Conservation (phyloP, 2,888 invertebrate genomes). For the Conomelus anceps region DNA sequence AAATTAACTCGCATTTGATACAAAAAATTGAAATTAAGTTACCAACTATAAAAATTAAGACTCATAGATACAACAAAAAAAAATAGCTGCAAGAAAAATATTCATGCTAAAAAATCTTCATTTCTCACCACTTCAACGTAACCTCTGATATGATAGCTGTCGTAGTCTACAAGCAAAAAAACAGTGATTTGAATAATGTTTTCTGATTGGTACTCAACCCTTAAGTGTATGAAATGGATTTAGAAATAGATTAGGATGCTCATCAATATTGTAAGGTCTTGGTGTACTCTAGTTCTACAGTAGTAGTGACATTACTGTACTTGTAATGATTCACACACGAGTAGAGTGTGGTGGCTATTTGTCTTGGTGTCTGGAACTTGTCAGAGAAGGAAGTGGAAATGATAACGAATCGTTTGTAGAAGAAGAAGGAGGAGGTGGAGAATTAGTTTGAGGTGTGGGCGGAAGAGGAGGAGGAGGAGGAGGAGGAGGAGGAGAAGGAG, state of each 20-base stretch:
- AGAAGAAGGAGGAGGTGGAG: not conserved
- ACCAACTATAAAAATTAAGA: no score
- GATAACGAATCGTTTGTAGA: not conserved
- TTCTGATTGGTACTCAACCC: not conserved
- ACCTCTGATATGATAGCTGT: not conserved
- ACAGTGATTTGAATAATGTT: not conserved
- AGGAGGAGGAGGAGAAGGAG: not conserved
- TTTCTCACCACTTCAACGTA: no score
- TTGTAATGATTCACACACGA: not conserved
- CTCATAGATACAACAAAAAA: no score
- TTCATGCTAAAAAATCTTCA: no score
- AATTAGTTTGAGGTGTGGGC: not conserved
- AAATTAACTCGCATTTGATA: no score
- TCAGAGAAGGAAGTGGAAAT: not conserved
- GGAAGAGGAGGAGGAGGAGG: not conserved
- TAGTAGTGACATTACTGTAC: not conserved
- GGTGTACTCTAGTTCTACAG: not conserved
- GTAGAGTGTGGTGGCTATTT: not conserved
- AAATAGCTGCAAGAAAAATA: no score
- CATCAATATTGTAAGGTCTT: not conserved
- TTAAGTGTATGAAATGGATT: not conserved
- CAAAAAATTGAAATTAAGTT: no score
- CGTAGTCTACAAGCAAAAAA: not conserved
- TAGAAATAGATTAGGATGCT: not conserved
- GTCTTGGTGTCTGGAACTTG: not conserved